A percentile compares a stretch with the other conserved stretches of the same genome.
These are phyloP conservation scores for Helleia helle DNA, from an alignment of 2,888 invertebrate species.

Conservation along the genomic window DNA sequence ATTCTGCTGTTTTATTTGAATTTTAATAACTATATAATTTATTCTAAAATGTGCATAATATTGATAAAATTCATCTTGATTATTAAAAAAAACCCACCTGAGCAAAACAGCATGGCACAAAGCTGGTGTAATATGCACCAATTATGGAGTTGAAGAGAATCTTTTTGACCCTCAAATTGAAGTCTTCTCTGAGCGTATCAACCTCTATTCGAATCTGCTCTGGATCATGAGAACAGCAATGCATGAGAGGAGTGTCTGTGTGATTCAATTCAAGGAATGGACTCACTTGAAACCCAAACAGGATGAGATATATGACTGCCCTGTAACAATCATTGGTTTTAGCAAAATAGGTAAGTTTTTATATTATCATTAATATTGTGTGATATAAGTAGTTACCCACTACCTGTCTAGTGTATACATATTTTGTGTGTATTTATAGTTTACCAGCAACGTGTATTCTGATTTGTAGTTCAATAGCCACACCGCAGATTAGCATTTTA, in stretches of 20 bases:
- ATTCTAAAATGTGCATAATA: no score
- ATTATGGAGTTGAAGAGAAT: slow-evolving; percentile 88
- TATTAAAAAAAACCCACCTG: slow-evolving; percentile 73
- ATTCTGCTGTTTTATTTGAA: no score
- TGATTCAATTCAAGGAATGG: slow-evolving; percentile 81
- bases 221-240: slow-evolving; percentile 84
- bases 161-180: slow-evolving; percentile 91
- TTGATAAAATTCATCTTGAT: background rate
- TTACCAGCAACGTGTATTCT: no score
- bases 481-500: no score
- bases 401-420: no score
- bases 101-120: slow-evolving; percentile 92
- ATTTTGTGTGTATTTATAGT: no score
- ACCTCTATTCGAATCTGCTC: slow-evolving; percentile 87
- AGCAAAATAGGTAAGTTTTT: no score
- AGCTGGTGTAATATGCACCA: slow-evolving; percentile 90
- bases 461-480: no score
- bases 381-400: no score
- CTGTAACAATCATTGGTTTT: no score
- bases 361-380: no score
- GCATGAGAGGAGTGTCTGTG: slow-evolving; percentile 76
- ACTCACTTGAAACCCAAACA: slow-evolving; percentile 85
- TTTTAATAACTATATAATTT: no score
- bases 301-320: slow-evolving; percentile 82
- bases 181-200: slow-evolving; percentile 87